Evolutionary conservation across 2,113 vertebrate genomes (phyloP), one percentile per base, ranked within the genome.

Genomic region (Rhabdomys dilectus): DNA sequence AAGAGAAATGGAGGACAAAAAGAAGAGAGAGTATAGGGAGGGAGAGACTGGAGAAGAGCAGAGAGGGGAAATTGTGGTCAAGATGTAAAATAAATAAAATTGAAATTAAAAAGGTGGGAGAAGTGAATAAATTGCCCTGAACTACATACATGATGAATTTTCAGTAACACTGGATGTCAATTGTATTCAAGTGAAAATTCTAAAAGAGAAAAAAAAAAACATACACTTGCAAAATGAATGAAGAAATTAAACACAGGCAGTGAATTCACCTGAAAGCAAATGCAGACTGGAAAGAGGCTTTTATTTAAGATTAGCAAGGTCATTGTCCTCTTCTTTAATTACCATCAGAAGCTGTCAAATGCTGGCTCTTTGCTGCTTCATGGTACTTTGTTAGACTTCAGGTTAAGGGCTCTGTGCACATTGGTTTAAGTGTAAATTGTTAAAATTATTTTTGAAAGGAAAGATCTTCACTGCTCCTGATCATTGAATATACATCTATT

Each of bases 101-200:
- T 39, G 22, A 72, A n/a, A n/a, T 70, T 2, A 8, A 66, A 68
- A 36, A 16, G 58, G 6, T 29, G 15, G 75, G 94, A 26, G 87
- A 75, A 96, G 86, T 51, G 93, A 94, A 96, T 72, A 96, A 76
- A 87, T 24, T 94, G n/a, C 77, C 93, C 92, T 70, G 84, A 97
- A 98, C 95, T 77, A 68, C 53, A 88, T 77, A 68, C 53, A 88
- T 53, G 5, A 96, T 66, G n/a, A 92, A 82, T 95, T 96, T 97
- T 87, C 58, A 91, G 48, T 91, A 96, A 72, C 11, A 82, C 17
- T 22, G 4, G 17, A 68, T 95, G 68, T 48, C 62, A 92, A 82
- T 84, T 90, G 34, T 76, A 68, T 45, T 2, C 62, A 89, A 78
- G 42, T 95, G 92, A 82, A 86, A 98, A 88, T 36, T 68, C 51